Percentiles rank a stretch among this genome's conserved stretches.
phyloP scores from a whole-genome alignment of 2,113 vertebrate species.

The Sula dactylatra region DNA sequence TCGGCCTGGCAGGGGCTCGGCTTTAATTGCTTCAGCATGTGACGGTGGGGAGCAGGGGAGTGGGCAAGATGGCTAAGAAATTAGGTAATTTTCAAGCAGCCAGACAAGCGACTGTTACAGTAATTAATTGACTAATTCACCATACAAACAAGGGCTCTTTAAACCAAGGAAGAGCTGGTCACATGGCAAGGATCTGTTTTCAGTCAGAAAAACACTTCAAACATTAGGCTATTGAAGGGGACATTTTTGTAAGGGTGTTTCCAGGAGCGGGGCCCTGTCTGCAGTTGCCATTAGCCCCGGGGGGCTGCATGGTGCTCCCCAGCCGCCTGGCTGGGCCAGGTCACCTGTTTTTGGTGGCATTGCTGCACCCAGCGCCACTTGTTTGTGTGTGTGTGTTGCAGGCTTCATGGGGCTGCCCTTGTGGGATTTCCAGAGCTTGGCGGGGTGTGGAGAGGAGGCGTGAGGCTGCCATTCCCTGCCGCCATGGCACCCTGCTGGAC shows the following conservation, averaged over 20 bases:
- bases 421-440: background rate
- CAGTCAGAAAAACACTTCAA: conserved; percentile 53
- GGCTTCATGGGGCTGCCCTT: background rate
- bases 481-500: background rate
- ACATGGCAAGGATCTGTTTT: conserved; percentile 68
- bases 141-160: conserved; percentile 70
- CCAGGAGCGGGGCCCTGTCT: background rate
- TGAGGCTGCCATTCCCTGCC: background rate
- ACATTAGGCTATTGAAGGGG: conserved; percentile 29
- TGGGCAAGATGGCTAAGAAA: conserved; percentile 13
- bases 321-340: background rate
- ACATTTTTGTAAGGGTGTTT: background rate
- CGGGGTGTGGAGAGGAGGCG: too few species aligned
- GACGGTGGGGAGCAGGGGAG: background rate
- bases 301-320: background rate
- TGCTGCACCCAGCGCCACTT: fast-evolving
- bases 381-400: background rate
- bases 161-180: conserved; percentile 64
- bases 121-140: conserved; percentile 78
- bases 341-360: background rate
- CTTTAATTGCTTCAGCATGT: conserved; percentile 19
- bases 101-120: conserved; percentile 69
- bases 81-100: conserved; percentile 54
- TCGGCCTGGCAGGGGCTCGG: background rate
- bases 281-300: fast-evolving